These are phyloP conservation scores for Bubo scandiacus DNA, from an alignment of 2,113 vertebrate genomes.

Conservation along the genomic window DNA sequence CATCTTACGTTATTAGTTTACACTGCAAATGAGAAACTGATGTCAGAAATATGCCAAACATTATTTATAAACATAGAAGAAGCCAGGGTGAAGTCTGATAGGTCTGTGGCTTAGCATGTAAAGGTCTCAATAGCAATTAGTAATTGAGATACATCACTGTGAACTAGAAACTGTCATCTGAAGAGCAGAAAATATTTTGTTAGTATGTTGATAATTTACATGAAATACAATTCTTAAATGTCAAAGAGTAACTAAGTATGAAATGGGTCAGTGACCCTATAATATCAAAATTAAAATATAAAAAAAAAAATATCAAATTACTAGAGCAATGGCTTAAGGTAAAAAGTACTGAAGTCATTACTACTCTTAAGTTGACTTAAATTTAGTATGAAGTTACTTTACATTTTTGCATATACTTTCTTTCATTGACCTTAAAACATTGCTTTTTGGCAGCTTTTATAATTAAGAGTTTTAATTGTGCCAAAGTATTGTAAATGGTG, in stretches of 20 bases:
- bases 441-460: neutral
- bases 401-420: neutral
- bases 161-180: neutral
- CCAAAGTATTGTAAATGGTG: neutral
- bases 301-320: neutral
- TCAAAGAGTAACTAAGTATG: neutral
- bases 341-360: neutral
- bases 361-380: neutral
- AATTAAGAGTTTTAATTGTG: neutral
- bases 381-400: neutral
- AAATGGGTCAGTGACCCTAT: neutral
- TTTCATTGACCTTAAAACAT: neutral
- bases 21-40: constrained; percentile 49
- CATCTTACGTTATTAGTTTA: constrained; percentile 42
- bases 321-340: neutral
- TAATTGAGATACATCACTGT: neutral
- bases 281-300: neutral
- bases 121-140: constrained; percentile 37
- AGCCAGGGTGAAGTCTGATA: neutral
- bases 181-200: neutral
- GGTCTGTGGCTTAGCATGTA: neutral
- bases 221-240: neutral
- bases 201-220: neutral
- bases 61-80: constrained; percentile 32
- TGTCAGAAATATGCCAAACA: constrained; percentile 25